Base-by-base conservation (phyloP, 2,797 vertebrate species). In the Botia almorhae region DNA sequence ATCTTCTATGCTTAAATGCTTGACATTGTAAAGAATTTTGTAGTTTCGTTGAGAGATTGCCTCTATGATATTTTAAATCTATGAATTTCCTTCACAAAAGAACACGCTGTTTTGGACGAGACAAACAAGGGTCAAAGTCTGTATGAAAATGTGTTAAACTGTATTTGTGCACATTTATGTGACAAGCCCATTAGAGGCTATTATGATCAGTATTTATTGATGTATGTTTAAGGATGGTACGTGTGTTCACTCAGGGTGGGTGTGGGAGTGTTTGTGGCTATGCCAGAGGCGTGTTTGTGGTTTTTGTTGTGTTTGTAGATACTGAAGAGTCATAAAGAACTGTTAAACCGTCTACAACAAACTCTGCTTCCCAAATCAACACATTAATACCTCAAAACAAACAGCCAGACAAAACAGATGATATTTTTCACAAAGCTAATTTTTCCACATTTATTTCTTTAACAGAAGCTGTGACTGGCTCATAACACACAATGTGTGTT, bases 351-450 rank as follows among this genome's bases (percentile, higher is more conserved):
- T 74, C 53, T 14, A 74, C 23, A 12, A 14, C 39, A 74, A 74
- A 65, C 81, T 82, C 79, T 81, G 60, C 61, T 69, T 29, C 23
- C 33, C 17, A 12, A 8, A 80, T 7, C 63, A 48, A 33, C 65
- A 33, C 23, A n/a, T 2, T 23, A 76, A 26, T 43, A 26, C 39
- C 2, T 3, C 36, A n/a, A 48, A 75, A 26, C 64, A 73, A 72
- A 61, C 55, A 72, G 39, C n/a, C 21, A 4, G 46, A 61, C 14
- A 39, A 26, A 21, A 78, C 19, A 55, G 39, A 5, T 53, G 53
- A 46, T 17, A 16, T 70, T 23, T 13, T 21, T 13, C 46, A 50
- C 2, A 11, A 36, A 48, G 56, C 39, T 11, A 1, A n/a, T 48
- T 77, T 56, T 55, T 6, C 8, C 23, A 64, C 39, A 71, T 65